Base-by-base conservation (phyloP, 2,888 invertebrate species). In the Blastobasis lacticolella region DNA sequence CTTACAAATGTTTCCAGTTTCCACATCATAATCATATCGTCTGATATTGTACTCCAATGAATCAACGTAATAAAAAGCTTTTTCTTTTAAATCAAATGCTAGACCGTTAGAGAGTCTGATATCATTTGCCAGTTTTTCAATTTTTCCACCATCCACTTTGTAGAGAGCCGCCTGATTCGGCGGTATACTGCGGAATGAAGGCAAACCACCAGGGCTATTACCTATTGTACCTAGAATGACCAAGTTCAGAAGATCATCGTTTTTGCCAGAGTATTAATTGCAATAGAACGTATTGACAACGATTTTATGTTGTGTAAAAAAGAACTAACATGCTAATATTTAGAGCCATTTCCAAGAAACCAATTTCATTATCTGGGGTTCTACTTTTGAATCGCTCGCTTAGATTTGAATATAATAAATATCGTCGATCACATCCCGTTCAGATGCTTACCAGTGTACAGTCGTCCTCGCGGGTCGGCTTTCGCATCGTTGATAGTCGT, bases 401-500 rank as follows among this genome's bases (percentile, higher is more conserved):
- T n/a, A n/a, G n/a, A n/a, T n/a, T n/a, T n/a, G n/a, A n/a, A n/a
- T n/a, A n/a, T n/a, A n/a, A n/a, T n/a, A n/a, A n/a, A n/a, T 23
- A 23, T 23, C 23, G 23, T 23, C 23, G 6, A 10, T 0, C 37
- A 23, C 23, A 23, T 23, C 1, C 23, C 23, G 23, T 23, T n/a
- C 37, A 36, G 38, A 23, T 37, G 36, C 9, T 10, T 36, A 87
- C 94, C 94, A 60, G 92, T 92, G 88, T 91, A 94, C 38, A 95
- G 76, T 48, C 94, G 87, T 37, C 95, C 95, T n/a, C 77, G 77
- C 4, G 92, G 91, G 76, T 95, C 95, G 48, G 92, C 92, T 80
- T 95, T 95, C 42, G 91, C 95, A 67, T 95, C 95, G 64, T 95
- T 95, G 60, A 94, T 88, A 57, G 93, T 88, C 58, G 93, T 87